A percentile compares a stretch with the other conserved stretches of the same genome.
These are phyloP conservation scores for Bellardia bayeri DNA, from an alignment of 2,888 invertebrate genomes.

Conservation along the genomic window DNA sequence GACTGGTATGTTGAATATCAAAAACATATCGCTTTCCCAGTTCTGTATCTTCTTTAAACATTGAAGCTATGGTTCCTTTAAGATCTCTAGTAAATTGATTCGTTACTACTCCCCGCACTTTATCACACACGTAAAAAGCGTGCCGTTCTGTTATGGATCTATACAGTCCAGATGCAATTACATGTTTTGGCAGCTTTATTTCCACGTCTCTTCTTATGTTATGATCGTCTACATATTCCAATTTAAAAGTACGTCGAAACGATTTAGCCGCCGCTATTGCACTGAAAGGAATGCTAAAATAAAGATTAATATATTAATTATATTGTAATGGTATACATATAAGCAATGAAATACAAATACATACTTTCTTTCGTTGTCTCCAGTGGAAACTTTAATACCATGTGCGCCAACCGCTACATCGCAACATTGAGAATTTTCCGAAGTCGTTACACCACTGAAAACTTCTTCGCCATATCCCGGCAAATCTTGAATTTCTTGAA, in stretches of 20 bases:
- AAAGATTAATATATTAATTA: not conserved
- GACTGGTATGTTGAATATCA: conserved; percentile 94
- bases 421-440: conserved; percentile 82
- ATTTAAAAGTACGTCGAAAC: conserved; percentile 89
- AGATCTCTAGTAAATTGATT: conserved; percentile 95
- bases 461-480: conserved; percentile 94
- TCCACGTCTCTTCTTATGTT: conserved; percentile 88
- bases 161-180: conserved; percentile 92
- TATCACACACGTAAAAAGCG: conserved; percentile 96
- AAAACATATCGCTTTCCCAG: conserved; percentile 95
- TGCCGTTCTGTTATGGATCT: conserved; percentile 95
- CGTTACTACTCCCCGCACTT: conserved; percentile 93
- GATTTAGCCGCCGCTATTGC: conserved; percentile 92
- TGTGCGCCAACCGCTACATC: conserved; percentile 92
- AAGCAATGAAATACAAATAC: conserved; percentile 48
- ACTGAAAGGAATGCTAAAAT: conserved; percentile 90
- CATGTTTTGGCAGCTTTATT: conserved; percentile 92
- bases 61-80: conserved; percentile 94
- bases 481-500: conserved; percentile 91
- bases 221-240: conserved; percentile 90
- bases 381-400: conserved; percentile 90
- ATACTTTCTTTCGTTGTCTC: conserved; percentile 87
- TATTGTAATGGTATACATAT: not conserved
- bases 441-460: conserved; percentile 88
- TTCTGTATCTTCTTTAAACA: conserved; percentile 95